A percentile compares a stretch with the other conserved stretches of the same genome.
phyloP scores from a whole-genome alignment of 2,797 vertebrate species.

The Pagetopsis macropterus region DNA sequence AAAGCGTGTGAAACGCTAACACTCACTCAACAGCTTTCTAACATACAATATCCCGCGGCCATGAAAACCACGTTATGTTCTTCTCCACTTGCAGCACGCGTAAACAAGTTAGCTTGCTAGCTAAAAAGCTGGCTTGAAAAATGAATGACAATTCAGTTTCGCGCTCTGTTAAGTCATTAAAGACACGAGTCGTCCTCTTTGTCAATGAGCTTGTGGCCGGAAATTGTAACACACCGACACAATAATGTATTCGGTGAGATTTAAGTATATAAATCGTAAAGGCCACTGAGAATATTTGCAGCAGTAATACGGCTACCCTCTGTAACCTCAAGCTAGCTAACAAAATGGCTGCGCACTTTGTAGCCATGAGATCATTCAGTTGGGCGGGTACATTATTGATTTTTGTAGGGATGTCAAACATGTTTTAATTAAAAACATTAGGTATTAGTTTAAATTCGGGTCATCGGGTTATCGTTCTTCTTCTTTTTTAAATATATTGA shows the following conservation, averaged over 20 bases:
- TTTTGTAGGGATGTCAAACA: slow-evolving; percentile 35
- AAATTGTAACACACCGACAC: accelerated
- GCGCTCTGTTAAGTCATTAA: slow-evolving; percentile 23
- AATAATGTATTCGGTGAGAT: not conserved
- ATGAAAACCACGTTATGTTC: slow-evolving; percentile 35
- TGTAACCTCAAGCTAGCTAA: slow-evolving; percentile 77
- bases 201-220: not conserved
- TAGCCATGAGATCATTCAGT: slow-evolving; percentile 69
- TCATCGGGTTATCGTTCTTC: accelerated
- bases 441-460: not conserved
- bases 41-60: slow-evolving; percentile 46
- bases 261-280: slow-evolving; percentile 6
- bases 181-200: not conserved
- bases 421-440: not conserved
- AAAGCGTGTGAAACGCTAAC: not conserved
- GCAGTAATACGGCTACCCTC: slow-evolving; percentile 53
- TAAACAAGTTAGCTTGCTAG: slow-evolving; percentile 64
- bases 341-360: slow-evolving; percentile 83
- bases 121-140: slow-evolving; percentile 65
- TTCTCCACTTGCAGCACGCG: slow-evolving; percentile 33
- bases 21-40: not conserved
- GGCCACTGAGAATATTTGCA: slow-evolving; percentile 23
- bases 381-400: slow-evolving; percentile 44
- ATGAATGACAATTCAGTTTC: slow-evolving; percentile 72
- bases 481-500: accelerated